Conservation (phyloP, 2,113 vertebrate species). For the Archilochus colubris region DNA sequence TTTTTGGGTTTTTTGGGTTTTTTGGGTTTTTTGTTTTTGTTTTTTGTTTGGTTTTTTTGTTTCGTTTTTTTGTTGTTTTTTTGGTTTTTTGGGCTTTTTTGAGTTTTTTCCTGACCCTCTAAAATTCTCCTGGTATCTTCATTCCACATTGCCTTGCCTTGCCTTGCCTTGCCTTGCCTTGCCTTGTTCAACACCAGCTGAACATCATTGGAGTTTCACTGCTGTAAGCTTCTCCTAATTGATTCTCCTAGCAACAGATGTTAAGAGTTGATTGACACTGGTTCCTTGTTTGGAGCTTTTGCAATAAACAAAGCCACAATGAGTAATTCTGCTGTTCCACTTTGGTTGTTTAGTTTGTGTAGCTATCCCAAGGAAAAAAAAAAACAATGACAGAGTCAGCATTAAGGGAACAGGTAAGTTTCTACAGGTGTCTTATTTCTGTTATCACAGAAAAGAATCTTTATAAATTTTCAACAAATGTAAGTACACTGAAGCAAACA, state of each 20-base stretch:
- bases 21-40: too few relatives aligned
- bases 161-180: too few relatives aligned
- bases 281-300: neutral
- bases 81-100: too few relatives aligned
- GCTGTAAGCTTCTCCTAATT: slow-evolving; percentile 40
- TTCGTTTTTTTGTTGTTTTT: too few relatives aligned
- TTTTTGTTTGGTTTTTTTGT: too few relatives aligned
- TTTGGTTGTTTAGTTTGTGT: neutral
- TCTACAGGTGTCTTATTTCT: slow-evolving; percentile 14
- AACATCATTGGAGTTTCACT: neutral
- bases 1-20: too few relatives aligned
- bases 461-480: slow-evolving; percentile 30
- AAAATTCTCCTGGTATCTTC: too few relatives aligned
- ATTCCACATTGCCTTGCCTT: too few relatives aligned
- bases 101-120: too few relatives aligned
- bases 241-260: slow-evolving; percentile 48
- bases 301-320: slow-evolving; percentile 47
- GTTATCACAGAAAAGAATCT: slow-evolving; percentile 34
- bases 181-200: neutral
- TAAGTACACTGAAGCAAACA: slow-evolving; percentile 33
- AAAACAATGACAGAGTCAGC: neutral
- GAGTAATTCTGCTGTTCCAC: slow-evolving; percentile 32
- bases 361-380: neutral
- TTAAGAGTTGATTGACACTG: slow-evolving; percentile 12
- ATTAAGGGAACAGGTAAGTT: slow-evolving; percentile 31